Conservation (phyloP, 2,797 vertebrate species). For the Oceanodroma leucorhoa region DNA sequence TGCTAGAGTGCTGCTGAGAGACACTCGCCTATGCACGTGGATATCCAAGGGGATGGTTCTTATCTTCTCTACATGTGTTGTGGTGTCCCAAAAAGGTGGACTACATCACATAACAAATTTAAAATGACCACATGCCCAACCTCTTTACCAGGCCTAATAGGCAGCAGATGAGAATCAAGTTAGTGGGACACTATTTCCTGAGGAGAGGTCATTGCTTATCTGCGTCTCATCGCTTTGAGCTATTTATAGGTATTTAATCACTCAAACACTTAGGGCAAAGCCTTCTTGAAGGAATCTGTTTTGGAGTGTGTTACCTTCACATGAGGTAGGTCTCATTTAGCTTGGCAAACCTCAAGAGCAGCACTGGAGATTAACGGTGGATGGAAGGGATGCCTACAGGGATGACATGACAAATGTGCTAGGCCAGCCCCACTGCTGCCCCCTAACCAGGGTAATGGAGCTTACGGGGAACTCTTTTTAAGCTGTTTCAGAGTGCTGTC, state of each 20-base stretch:
- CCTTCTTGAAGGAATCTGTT: background rate
- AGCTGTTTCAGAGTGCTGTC: background rate
- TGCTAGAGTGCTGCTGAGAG: background rate
- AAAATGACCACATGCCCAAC: background rate
- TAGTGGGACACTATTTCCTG: background rate
- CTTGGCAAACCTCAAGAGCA: background rate
- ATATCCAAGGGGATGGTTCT: background rate
- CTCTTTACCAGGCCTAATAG: background rate
- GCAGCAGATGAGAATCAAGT: background rate
- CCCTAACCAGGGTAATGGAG: background rate
- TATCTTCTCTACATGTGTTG: background rate
- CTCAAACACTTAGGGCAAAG: background rate
- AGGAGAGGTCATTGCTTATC: background rate
- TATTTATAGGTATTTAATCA: conserved; percentile 23
- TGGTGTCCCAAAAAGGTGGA: background rate
- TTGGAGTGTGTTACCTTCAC: background rate
- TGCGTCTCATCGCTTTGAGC: background rate
- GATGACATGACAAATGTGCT: background rate
- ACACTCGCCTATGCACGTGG: background rate
- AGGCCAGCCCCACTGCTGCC: background rate
- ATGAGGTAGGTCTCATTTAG: background rate
- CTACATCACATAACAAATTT: background rate
- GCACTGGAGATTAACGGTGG: background rate
- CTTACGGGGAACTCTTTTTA: background rate
- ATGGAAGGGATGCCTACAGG: background rate